Conservation (phyloP, 2,888 invertebrate genomes). For the Mechanitis mazaeus region DNA sequence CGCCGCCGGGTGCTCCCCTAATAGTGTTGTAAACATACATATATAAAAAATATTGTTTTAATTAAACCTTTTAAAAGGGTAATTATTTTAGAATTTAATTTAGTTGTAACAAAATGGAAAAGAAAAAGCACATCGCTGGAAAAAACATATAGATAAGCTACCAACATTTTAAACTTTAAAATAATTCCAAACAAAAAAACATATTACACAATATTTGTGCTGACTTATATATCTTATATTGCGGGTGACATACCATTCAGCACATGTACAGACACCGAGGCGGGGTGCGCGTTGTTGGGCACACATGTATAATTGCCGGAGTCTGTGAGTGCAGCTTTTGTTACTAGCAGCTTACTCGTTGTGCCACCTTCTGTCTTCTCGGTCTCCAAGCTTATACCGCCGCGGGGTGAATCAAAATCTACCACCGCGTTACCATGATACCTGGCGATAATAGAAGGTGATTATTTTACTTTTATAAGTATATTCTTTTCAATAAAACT, state of each 20-base stretch:
- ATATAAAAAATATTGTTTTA: background rate
- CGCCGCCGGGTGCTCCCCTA: constrained; percentile 91
- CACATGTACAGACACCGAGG: constrained; percentile 89
- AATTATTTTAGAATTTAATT: too few species aligned
- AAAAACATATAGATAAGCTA: too few species aligned
- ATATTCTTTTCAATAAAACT: too few species aligned
- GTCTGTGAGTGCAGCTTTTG: constrained; percentile 88
- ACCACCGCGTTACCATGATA: constrained; percentile 89
- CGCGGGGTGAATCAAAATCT: constrained; percentile 89
- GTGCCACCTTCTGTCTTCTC: constrained; percentile 91
- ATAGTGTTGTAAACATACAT: constrained; percentile 1
- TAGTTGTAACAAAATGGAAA: too few species aligned
- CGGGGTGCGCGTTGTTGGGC: constrained; percentile 89
- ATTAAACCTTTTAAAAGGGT: too few species aligned
- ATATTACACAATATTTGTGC: too few species aligned
- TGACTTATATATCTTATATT: background rate
- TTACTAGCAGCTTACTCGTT: constrained; percentile 89
- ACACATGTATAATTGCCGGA: constrained; percentile 94
- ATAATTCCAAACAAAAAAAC: too few species aligned
- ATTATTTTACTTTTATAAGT: too few species aligned
- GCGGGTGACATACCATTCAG: constrained; percentile 81
- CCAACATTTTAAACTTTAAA: too few species aligned
- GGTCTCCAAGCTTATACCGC: constrained; percentile 92
- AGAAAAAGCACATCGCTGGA: too few species aligned
- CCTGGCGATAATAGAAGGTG: constrained; percentile 61